phyloP scores from a whole-genome alignment of 2,888 invertebrate genomes.

The Pheosia gnoma region DNA sequence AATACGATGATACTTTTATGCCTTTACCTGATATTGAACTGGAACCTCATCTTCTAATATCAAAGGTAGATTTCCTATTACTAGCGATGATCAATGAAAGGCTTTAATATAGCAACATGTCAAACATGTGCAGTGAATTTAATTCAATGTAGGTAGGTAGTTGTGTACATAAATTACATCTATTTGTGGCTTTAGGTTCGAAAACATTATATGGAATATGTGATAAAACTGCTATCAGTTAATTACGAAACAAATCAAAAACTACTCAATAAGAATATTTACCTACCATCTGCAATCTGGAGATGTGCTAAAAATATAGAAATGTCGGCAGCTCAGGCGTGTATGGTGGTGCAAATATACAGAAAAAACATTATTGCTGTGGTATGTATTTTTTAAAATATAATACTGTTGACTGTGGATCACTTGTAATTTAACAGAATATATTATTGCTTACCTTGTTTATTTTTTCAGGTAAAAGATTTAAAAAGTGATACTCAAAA shows the following conservation, averaged over 20 bases:
- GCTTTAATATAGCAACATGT: neutral
- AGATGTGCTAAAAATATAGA: constrained; percentile 76
- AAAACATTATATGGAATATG: constrained; percentile 76
- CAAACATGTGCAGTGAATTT: neutral
- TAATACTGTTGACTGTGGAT: no score
- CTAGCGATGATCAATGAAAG: neutral
- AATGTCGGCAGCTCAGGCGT: constrained; percentile 68
- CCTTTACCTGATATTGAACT: constrained; percentile 66
- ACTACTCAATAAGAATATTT: constrained; percentile 68
- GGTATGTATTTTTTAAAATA: constrained; percentile 44
- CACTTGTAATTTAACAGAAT: no score
- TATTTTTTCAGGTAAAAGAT: constrained; percentile 62
- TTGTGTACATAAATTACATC: neutral
- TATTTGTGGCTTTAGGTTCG: constrained; percentile 62
- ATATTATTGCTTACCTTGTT: neutral
- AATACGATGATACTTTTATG: constrained; percentile 65
- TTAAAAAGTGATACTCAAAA: constrained; percentile 68
- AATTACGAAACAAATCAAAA: constrained; percentile 75
- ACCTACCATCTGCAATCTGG: constrained; percentile 77
- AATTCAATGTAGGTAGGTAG: constrained; percentile 8
- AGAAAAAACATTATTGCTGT: constrained; percentile 63
- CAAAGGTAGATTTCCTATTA: constrained; percentile 59
- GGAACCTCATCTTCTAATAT: constrained; percentile 75
- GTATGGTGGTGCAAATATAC: constrained; percentile 76
- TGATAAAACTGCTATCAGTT: constrained; percentile 65